phyloP scores from a whole-genome alignment of 2,113 vertebrate species.

The Lophochroa leadbeateri region DNA sequence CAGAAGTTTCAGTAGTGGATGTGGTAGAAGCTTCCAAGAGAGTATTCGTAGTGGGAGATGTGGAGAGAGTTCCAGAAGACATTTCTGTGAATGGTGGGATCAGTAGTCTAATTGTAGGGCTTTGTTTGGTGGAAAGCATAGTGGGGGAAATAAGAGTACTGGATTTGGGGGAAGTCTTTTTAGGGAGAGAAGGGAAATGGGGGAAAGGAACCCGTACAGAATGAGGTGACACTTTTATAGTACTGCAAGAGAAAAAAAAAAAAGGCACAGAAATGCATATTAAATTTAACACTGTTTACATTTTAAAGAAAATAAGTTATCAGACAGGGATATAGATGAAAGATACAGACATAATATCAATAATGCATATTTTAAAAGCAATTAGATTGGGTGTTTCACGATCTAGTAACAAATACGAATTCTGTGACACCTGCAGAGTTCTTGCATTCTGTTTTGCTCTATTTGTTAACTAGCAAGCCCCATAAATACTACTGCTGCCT shows the following conservation, averaged over 20 bases:
- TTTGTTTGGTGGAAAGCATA: background rate
- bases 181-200: background rate
- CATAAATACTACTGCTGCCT: background rate
- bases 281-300: background rate
- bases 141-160: background rate
- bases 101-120: background rate
- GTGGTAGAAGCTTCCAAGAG: background rate
- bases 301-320: background rate
- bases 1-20: background rate
- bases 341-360: background rate
- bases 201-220: conserved; percentile 30
- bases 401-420: background rate
- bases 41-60: background rate
- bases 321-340: background rate
- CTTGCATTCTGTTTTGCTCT: background rate
- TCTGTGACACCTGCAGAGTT: background rate
- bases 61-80: background rate
- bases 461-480: background rate
- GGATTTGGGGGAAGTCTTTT: background rate
- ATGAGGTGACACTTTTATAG: conserved; percentile 36
- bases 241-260: conserved; percentile 32
- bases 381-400: background rate
- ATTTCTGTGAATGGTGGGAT: background rate
- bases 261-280: background rate
- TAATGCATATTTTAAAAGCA: background rate